These are phyloP conservation scores for Periophthalmus magnuspinnatus DNA, from an alignment of 2,797 vertebrate species.

Conservation along the genomic window DNA sequence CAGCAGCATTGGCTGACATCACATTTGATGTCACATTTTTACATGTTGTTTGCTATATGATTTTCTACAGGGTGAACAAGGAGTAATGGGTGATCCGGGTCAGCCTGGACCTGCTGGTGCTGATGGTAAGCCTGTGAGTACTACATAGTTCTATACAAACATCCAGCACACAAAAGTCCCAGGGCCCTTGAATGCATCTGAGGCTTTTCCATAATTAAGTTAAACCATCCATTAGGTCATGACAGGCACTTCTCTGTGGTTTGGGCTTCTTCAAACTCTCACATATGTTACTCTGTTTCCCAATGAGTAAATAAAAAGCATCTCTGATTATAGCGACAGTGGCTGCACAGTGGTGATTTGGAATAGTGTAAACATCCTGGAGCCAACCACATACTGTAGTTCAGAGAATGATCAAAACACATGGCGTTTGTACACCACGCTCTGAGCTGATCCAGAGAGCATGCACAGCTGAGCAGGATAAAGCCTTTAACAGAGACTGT, in stretches of 20 bases:
- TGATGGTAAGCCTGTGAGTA: slow-evolving; percentile 99
- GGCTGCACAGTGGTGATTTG: slow-evolving; percentile 35
- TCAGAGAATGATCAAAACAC: slow-evolving; percentile 39
- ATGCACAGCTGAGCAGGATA: slow-evolving; percentile 32
- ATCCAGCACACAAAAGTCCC: slow-evolving; percentile 50
- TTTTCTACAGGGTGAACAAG: slow-evolving; percentile 83
- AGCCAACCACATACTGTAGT: slow-evolving; percentile 52
- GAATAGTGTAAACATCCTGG: slow-evolving; percentile 45
- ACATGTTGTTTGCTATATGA: slow-evolving; percentile 8
- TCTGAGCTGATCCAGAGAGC: slow-evolving; percentile 28
- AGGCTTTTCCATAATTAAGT: slow-evolving; percentile 33
- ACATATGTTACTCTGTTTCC: slow-evolving; percentile 46
- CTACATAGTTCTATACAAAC: slow-evolving; percentile 88
- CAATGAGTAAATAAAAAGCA: slow-evolving; percentile 36
- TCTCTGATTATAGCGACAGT: slow-evolving; percentile 46
- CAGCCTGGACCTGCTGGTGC: slow-evolving; percentile 91
- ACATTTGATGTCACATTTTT: not conserved
- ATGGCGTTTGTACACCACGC: slow-evolving; percentile 16
- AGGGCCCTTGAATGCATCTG: slow-evolving; percentile 18
- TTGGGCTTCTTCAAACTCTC: slow-evolving; percentile 25
- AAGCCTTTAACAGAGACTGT: slow-evolving; percentile 30
- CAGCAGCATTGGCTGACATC: not conserved
- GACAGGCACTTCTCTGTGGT: slow-evolving; percentile 30
- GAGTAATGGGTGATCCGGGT: slow-evolving; percentile 82
- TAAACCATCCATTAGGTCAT: slow-evolving; percentile 31